Conservation (phyloP, 2,888 invertebrate species). For the Eremobia ochroleuca region DNA sequence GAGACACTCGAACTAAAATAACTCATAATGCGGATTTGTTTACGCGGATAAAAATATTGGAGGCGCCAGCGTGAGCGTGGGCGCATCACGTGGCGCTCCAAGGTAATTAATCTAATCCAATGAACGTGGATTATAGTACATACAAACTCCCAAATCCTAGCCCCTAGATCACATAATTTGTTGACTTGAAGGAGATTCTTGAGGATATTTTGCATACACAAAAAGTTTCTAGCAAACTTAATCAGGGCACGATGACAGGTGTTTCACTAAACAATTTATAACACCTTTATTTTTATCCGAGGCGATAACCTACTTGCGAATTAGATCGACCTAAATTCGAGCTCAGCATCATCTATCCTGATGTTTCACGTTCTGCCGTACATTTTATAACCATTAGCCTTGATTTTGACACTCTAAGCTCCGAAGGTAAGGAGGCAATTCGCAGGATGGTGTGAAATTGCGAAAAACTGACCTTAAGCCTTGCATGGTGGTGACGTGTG, state of each 20-base stretch:
- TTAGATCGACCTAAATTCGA: constrained; percentile 42
- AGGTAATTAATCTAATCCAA: constrained; percentile 53
- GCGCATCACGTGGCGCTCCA: constrained; percentile 48
- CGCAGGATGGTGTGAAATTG: constrained; percentile 62
- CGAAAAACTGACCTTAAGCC: constrained; percentile 62
- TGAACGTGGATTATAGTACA: constrained; percentile 14
- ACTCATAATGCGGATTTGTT: constrained; percentile 51
- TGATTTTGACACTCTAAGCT: constrained; percentile 62
- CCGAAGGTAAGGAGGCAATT: constrained; percentile 48
- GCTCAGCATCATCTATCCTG: constrained; percentile 11
- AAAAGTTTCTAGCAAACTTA: constrained; percentile 9
- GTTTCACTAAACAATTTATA: constrained; percentile 43
- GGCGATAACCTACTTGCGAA: constrained; percentile 58
- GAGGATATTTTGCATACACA: neutral
- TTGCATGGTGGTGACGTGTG: constrained; percentile 61
- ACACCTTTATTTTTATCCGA: constrained; percentile 53
- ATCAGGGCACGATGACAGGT: constrained; percentile 44
- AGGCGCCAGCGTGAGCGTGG: constrained; percentile 47
- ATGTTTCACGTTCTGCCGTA: constrained; percentile 3
- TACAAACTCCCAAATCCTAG: no score
- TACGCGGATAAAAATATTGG: constrained; percentile 46
- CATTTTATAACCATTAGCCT: constrained; percentile 44
- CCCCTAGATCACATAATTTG: neutral
- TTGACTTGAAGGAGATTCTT: neutral
- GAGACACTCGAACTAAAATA: constrained; percentile 48